Evolutionary conservation across 1,140 invertebrate genomes (phyloP).

Genomic region (Pseudomyrmex flavicornis): DNA sequence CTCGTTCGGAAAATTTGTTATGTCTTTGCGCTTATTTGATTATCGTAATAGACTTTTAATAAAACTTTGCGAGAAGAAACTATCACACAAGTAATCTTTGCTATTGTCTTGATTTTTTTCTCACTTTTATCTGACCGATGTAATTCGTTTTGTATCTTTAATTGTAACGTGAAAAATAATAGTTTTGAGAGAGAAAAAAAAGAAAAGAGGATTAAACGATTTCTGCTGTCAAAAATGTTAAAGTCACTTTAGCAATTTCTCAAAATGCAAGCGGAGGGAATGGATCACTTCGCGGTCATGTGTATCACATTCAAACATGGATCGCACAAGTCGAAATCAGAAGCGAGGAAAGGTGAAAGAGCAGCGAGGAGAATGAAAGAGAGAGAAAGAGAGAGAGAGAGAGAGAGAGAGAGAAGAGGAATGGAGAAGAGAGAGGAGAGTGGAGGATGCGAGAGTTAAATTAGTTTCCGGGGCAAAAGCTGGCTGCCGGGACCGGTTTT

Average conservation of each 20-base stretch:
- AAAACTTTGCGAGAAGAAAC: not conserved
- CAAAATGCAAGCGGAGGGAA: conserved; percentile 1
- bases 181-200: too few relatives aligned
- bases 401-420: not conserved
- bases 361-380: not conserved
- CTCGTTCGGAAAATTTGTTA: conserved; percentile 43
- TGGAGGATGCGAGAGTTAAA: conserved; percentile 80
- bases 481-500: conserved; percentile 73
- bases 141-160: too few relatives aligned
- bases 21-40: conserved; percentile 31
- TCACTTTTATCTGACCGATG: too few relatives aligned
- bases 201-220: not conserved
- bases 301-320: conserved; percentile 53
- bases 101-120: too few relatives aligned
- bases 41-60: conserved; percentile 23
- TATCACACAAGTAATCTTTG: not conserved
- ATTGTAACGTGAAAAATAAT: too few relatives aligned
- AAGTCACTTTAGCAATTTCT: not conserved
- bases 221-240: not conserved
- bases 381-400: not conserved
- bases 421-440: not conserved
- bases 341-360: conserved; percentile 27
- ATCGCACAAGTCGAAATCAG: conserved; percentile 52
- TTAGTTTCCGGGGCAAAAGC: conserved; percentile 81
- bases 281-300: conserved; percentile 17